Percentiles rank a stretch among this genome's conserved stretches.
These are phyloP conservation scores for Anastrepha ludens DNA, from an alignment of 1,140 invertebrate species.

Conservation along the genomic window DNA sequence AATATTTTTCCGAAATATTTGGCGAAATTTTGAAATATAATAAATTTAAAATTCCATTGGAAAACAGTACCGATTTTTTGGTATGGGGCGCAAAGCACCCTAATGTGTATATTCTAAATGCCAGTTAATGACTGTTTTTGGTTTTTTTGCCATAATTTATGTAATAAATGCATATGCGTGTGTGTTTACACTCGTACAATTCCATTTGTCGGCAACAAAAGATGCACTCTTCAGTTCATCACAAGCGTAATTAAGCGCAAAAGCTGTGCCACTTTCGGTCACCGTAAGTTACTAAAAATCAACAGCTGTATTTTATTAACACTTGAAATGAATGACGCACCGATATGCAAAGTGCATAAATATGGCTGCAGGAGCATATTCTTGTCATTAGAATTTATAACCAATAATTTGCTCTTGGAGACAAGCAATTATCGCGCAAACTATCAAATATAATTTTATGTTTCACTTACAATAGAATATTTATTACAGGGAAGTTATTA, in stretches of 20 bases:
- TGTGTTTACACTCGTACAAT: background rate
- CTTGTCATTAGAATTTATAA: background rate
- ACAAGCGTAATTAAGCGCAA: conserved; percentile 19
- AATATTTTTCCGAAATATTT: too few species aligned
- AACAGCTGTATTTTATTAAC: background rate
- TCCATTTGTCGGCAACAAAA: background rate
- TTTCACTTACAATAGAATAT: background rate
- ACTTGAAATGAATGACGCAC: background rate
- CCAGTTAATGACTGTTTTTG: background rate
- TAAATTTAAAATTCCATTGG: too few species aligned
- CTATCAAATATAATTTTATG: too few species aligned
- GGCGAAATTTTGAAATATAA: too few species aligned
- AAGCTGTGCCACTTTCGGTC: background rate
- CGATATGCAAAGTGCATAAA: conserved; percentile 6
- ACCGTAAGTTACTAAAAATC: background rate
- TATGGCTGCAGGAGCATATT: background rate
- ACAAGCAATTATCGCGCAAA: background rate
- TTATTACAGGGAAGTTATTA: background rate
- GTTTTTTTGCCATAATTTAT: background rate
- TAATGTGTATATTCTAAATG: background rate
- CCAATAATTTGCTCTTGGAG: background rate
- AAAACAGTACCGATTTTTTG: too few species aligned
- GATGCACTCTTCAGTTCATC: background rate
- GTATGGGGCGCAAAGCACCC: too few species aligned
- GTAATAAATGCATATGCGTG: background rate